A percentile compares a stretch with the other conserved stretches of the same genome.
Conservation (phyloP, 1,140 invertebrate genomes). For the Drosophila pandora region DNA sequence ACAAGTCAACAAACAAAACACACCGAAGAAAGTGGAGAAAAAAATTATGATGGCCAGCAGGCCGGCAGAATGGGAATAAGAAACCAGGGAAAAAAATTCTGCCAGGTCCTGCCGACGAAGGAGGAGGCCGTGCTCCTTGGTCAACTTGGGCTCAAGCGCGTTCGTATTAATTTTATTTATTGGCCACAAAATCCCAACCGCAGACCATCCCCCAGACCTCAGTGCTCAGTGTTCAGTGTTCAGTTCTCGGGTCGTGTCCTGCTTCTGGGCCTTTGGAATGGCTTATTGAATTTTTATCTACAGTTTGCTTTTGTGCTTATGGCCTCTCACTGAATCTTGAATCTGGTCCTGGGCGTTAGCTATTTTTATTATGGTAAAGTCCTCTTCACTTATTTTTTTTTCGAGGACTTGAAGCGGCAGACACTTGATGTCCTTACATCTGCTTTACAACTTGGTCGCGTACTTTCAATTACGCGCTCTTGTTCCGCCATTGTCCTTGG, state of each 20-base stretch:
- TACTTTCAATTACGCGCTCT: slow-evolving; percentile 68
- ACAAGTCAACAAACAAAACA: slow-evolving; percentile 75
- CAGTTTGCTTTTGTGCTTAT: slow-evolving; percentile 70
- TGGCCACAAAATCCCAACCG: slow-evolving; percentile 60
- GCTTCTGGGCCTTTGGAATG: slow-evolving; percentile 15
- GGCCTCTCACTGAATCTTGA: slow-evolving; percentile 59
- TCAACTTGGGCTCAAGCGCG: slow-evolving; percentile 70
- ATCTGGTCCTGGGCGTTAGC: slow-evolving; percentile 38
- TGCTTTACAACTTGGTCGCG: slow-evolving; percentile 69
- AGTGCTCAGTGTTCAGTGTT: neutral
- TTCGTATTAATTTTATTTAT: slow-evolving; percentile 82
- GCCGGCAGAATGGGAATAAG: neutral
- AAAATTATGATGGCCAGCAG: slow-evolving; percentile 14
- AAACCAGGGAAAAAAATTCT: slow-evolving; percentile 30
- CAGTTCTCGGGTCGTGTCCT: slow-evolving; percentile 52
- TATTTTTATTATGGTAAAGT: slow-evolving; percentile 72
- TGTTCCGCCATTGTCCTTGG: slow-evolving; percentile 68
- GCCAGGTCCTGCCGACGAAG: slow-evolving; percentile 6
- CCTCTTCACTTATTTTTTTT: slow-evolving; percentile 34
- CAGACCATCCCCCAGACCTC: slow-evolving; percentile 6
- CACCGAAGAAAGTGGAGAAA: slow-evolving; percentile 43
- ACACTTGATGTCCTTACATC: slow-evolving; percentile 72
- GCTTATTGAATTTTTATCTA: slow-evolving; percentile 80
- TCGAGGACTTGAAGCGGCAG: slow-evolving; percentile 15
- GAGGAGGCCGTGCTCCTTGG: slow-evolving; percentile 30